Evolutionary conservation across 1,140 invertebrate genomes (phyloP), one percentile per base, ranked within the genome.

Genomic region (Pseudomyrmex concolor): DNA sequence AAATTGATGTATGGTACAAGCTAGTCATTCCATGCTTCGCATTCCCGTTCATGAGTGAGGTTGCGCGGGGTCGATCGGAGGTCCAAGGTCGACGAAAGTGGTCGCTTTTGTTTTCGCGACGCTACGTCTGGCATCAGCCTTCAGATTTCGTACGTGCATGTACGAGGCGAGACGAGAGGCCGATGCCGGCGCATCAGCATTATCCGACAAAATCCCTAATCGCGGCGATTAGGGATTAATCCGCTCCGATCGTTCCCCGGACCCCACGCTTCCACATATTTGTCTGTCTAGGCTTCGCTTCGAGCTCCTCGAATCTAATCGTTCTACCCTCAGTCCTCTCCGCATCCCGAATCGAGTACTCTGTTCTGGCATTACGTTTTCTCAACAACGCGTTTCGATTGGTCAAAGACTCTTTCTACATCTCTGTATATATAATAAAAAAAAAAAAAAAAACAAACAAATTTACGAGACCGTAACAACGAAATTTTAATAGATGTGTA

Each of bases 11-110:
- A 83, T 84, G 80, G 82, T 89, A 89, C 87, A 84, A 89, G 91
- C 92, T 91, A 91, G 90, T 92, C 92, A 91, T 93, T 83, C 90
- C 91, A 93, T 91, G 91, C 92, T 93, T 92, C 91, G 92, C 93
- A 86, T 66, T 88, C 82, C 89, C 87, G 86, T 89, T 89, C 89
- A 90, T 91, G 83, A 67, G 84, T 85, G 85, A 87, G 89, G 86
- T 86, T 73, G 78, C 51, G 73, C 71, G 84, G 90, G 90, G 90
- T 91, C 88, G 87, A 92, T 93, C 92, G 89, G 90, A 89, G 84
- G 74, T 72, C 34, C 63, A 74, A 59, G 60, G 80, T 68, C 63
- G 59, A 48, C n/a, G 9, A 64, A 73, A 78, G 73, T 60, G 57
- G 72, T 17, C 12, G 60, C 43, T 78, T 78, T 81, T 60, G 62